Conservation (phyloP, 2,797 vertebrate genomes). For the Lithobates sylvaticus region DNA sequence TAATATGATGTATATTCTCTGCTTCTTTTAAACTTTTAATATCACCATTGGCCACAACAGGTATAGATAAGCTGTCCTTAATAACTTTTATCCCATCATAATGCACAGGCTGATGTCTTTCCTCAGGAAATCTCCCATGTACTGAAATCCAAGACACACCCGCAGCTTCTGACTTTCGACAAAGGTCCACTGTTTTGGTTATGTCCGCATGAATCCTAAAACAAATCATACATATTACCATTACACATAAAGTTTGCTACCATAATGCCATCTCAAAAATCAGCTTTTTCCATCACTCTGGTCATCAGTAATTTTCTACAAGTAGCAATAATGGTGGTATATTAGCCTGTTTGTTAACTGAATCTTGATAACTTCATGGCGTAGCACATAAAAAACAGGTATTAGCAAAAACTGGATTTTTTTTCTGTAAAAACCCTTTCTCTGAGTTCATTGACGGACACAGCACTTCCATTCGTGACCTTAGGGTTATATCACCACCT, state of each 20-base stretch:
- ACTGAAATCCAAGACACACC: conserved; percentile 97
- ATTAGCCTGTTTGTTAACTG: no score
- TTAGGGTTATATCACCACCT: no score
- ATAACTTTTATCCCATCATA: conserved; percentile 93
- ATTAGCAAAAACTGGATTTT: no score
- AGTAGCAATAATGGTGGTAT: no score
- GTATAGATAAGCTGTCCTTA: conserved; percentile 90
- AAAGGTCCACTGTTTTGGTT: conserved; percentile 90
- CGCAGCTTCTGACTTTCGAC: conserved; percentile 91
- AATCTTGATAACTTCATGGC: no score
- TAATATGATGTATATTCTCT: conserved; percentile 82
- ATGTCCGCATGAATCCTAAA: conserved; percentile 92
- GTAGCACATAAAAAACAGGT: no score
- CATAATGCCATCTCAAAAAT: not conserved
- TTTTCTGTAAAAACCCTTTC: no score
- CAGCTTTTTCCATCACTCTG: not conserved
- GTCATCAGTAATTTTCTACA: no score
- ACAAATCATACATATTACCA: conserved; percentile 16
- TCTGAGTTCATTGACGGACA: no score
- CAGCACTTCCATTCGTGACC: no score
- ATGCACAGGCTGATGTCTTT: conserved; percentile 95
- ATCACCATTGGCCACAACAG: conserved; percentile 93
- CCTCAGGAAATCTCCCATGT: conserved; percentile 90
- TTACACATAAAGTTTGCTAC: not conserved
- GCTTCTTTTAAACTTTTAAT: conserved; percentile 89